Evolutionary conservation across 2,888 invertebrate species (phyloP), one percentile per base, ranked within the genome.

Genomic region (Tinea pellionella): DNA sequence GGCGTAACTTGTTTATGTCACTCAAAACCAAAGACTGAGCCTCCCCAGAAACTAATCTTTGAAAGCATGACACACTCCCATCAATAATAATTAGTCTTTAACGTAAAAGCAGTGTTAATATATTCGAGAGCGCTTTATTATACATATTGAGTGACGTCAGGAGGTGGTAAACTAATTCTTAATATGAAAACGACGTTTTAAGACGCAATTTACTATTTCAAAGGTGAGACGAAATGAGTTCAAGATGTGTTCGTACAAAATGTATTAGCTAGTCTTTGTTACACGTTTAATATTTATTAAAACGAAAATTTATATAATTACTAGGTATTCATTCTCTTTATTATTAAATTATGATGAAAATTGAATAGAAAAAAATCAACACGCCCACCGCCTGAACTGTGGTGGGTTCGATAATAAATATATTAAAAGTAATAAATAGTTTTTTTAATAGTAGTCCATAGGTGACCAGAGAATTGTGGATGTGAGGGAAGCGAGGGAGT

Each of bases 71-170:
- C 57, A 57, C 57, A 32, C 57, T 57, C 15, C 32, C 57, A 57
- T 57, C 57, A 57, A 57, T 57, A 57, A 57, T 57, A 57, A 57
- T 57, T 57, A 57, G 32, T 57, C 32, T 32, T 57, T 32, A 30
- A 57, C 32, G 57, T 57, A 57, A 57, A 57, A 57, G 57, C 57
- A 32, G 32, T 32, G 32, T 57, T 57, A 57, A 57, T 57, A 30
- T 57, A 57, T 57, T 57, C 57, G 32, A 57, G 57, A 32, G 16
- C 16, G 32, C 32, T 57, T 57, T 57, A 57, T 57, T 57, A n/a
- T n/a, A 57, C 15, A 57, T 9, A 30, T 32, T 57, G 57, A 57
- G 57, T 32, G 57, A 57, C 32, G 32, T 24, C 9, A 1, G 51
- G 24, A 32, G 57, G 30, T 30, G 57, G 9, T 57, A n/a, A 57